A percentile compares a stretch with the other conserved stretches of the same genome.
Conservation (phyloP, 2,797 vertebrate genomes). For the Sebastes minor region DNA sequence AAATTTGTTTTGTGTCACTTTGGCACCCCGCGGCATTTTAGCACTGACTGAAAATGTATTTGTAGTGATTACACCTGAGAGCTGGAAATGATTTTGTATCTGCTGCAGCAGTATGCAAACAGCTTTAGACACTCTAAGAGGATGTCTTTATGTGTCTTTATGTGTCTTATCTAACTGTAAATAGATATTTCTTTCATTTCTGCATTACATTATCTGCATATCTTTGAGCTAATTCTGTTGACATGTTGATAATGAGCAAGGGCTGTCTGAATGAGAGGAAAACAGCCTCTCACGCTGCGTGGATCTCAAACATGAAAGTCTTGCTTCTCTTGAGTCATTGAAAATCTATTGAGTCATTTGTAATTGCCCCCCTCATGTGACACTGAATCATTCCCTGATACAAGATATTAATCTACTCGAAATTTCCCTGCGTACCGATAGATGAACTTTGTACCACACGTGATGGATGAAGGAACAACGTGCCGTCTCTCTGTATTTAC, state of each 20-base stretch:
- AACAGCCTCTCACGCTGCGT: background rate
- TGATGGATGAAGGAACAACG: background rate
- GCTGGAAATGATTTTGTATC: slow-evolving; percentile 35
- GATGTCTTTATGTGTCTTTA: background rate
- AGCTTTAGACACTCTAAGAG: background rate
- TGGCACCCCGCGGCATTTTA: slow-evolving; percentile 44
- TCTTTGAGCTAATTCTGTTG: background rate
- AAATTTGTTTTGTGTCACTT: slow-evolving; percentile 48
- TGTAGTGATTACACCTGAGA: slow-evolving; percentile 50
- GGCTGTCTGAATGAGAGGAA: slow-evolving; percentile 12
- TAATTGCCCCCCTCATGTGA: slow-evolving; percentile 8
- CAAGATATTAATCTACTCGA: slow-evolving; percentile 1
- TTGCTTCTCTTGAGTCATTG: slow-evolving; percentile 17
- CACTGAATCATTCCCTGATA: background rate
- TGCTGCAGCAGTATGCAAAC: slow-evolving; percentile 12
- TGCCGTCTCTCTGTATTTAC: slow-evolving; percentile 33
- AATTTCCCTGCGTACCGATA: background rate
- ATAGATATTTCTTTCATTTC: background rate
- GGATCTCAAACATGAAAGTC: slow-evolving; percentile 16
- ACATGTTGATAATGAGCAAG: background rate
- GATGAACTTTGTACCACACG: slow-evolving; percentile 12
- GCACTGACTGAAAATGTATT: slow-evolving; percentile 46
- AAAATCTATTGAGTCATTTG: slow-evolving; percentile 36
- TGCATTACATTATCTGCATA: background rate
- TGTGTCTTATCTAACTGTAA: background rate